These are phyloP conservation scores for Microctonus aethiopoides DNA, from an alignment of 2,888 invertebrate genomes.

Conservation along the genomic window DNA sequence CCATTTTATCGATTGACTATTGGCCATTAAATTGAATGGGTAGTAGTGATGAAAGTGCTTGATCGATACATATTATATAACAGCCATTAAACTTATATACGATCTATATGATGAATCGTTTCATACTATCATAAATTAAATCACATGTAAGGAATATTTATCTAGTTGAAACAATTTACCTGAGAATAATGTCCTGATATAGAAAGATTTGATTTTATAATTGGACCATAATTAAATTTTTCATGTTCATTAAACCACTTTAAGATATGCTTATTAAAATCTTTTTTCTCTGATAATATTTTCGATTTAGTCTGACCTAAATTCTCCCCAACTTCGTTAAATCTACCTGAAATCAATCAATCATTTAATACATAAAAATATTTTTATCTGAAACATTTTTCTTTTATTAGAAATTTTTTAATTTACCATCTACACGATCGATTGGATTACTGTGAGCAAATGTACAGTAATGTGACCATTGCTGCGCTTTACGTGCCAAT, in stretches of 20 bases:
- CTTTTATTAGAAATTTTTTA: constrained; percentile 3
- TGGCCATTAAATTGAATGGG: background rate
- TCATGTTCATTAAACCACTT: constrained; percentile 62
- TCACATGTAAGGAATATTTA: background rate
- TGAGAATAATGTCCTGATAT: constrained; percentile 62
- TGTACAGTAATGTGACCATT: constrained; percentile 70
- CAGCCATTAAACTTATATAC: background rate
- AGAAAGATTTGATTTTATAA: constrained; percentile 43
- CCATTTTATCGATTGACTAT: background rate
- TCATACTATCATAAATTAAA: background rate
- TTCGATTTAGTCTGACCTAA: constrained; percentile 60
- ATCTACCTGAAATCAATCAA: constrained; percentile 54
- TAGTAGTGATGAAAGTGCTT: background rate
- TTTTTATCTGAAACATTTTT: background rate
- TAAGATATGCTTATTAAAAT: constrained; percentile 56
- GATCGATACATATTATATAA: background rate
- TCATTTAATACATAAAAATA: background rate
- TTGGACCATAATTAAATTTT: constrained; percentile 43
- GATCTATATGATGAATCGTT: constrained; percentile 8
- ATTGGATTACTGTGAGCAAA: constrained; percentile 65
- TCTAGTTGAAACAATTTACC: constrained; percentile 44
- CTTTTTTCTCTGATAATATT: constrained; percentile 44
- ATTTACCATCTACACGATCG: constrained; percentile 12
- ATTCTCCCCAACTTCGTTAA: constrained; percentile 66
- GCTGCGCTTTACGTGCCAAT: constrained; percentile 68